phyloP scores from a whole-genome alignment of 2,888 invertebrate species.

The Pollenia griseotomentosa region DNA sequence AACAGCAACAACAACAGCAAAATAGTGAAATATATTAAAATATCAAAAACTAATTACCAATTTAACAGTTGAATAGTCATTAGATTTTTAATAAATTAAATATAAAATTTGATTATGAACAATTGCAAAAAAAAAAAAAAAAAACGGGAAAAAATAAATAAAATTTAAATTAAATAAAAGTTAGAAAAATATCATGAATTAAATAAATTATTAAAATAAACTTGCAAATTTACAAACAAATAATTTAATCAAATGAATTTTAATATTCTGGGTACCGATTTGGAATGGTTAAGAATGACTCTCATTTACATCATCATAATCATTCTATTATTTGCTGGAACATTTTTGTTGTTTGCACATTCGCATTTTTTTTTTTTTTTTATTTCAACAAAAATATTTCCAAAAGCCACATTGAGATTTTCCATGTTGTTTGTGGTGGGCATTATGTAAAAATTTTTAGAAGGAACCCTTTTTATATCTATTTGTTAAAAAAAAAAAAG shows the following conservation, averaged over 20 bases:
- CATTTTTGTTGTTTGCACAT: conserved; percentile 27
- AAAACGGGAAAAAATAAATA: conserved; percentile 11
- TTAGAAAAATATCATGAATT: conserved; percentile 4
- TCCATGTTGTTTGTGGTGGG: conserved; percentile 72
- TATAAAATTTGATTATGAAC: conserved; percentile 66
- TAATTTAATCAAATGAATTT: conserved; percentile 26
- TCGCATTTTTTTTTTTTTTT: not conserved
- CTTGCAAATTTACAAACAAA: not conserved
- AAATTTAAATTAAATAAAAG: conserved; percentile 23
- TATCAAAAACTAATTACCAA: conserved; percentile 69
- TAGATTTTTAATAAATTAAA: conserved; percentile 66
- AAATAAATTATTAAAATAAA: conserved; percentile 10
- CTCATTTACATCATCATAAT: conserved; percentile 29
- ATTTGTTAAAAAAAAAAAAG: conserved; percentile 24
- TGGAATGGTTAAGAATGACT: not conserved
- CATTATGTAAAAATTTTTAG: conserved; percentile 71
- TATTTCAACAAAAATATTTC: conserved; percentile 60
- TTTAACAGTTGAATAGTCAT: conserved; percentile 71
- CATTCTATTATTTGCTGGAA: conserved; percentile 30
- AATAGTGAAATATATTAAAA: conserved; percentile 60
- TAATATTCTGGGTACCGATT: not conserved
- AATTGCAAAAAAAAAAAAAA: not conserved
- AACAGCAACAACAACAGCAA: conserved; percentile 16
- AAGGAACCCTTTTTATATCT: conserved; percentile 42
- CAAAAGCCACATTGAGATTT: conserved; percentile 72